Base-by-base conservation (phyloP, 1,140 invertebrate genomes). In the Drosophila seguyi region DNA sequence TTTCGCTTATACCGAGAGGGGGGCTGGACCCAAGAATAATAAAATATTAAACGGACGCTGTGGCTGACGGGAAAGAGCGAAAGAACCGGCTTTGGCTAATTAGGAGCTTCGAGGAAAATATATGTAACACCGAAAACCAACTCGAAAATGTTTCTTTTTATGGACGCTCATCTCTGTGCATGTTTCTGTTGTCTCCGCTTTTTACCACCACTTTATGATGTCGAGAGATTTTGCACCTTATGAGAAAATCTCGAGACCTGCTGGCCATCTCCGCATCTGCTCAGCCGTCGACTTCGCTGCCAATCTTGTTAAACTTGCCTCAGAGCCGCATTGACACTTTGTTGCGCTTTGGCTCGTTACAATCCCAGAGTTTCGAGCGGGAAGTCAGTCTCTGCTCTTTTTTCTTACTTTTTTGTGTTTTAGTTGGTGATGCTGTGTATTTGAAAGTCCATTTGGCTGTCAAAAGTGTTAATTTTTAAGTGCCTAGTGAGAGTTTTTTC, bases 401-500 rank as follows among this genome's bases (percentile, higher is more conserved):
- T 57, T 65, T 55, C 27, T 45, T 39, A 39, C 50, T 31, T 61
- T 27, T 25, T 4, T 25, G 8, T 14, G 16, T 48, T n/a, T 48
- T 29, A n/a, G 25, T 48, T 44, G 42, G 31, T 65, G 45, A 75
- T 48, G 65, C 77, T 75, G 72, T 78, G 76, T 81, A 81, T 90
- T 90, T 90, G 86, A 90, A 90, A 90, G 85, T 90, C 86, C 86
- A 82, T 90, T 90, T 81, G 75, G 86, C 85, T 90, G 85, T 90
- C 86, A 90, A 85, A 90, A 90, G 85, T 82, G 85, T 90, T 90
- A 90, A 90, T 90, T 90, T 90, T 90, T 90, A 90, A 90, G 81
- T 90, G 86, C 78, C 81, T 90, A 90, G 85, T 90, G 85, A 90
- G 85, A 90, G 85, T 90, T 85, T 79, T 62, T 75, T 68, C 41